These are phyloP conservation scores for Chrysolina americana DNA, from an alignment of 2,888 invertebrate genomes.

Conservation along the genomic window DNA sequence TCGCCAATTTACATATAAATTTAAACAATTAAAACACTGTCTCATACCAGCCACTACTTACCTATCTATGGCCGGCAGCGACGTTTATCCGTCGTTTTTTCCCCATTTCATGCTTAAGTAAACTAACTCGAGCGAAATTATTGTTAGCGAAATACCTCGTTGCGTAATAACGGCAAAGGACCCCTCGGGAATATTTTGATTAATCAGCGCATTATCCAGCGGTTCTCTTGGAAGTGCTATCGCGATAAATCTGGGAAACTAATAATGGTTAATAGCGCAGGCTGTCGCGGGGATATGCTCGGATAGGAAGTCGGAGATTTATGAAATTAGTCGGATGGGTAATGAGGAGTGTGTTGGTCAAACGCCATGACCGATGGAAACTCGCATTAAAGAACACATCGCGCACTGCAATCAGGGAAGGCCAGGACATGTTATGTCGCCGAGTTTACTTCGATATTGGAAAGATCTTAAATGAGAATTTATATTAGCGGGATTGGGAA, in stretches of 20 bases:
- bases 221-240: slow-evolving; percentile 35
- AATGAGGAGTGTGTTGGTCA: neutral
- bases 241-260: slow-evolving; percentile 34
- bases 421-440: too few species aligned
- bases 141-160: slow-evolving; percentile 26
- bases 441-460: too few species aligned
- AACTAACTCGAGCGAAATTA: slow-evolving; percentile 24
- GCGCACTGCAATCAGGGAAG: too few species aligned
- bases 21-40: slow-evolving; percentile 46
- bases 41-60: slow-evolving; percentile 18
- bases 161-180: slow-evolving; percentile 17
- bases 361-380: neutral
- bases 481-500: too few species aligned
- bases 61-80: slow-evolving; percentile 7
- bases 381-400: neutral
- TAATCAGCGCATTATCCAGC: slow-evolving; percentile 33
- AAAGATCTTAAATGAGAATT: too few species aligned
- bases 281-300: neutral
- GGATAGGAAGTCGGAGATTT: neutral
- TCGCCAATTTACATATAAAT: slow-evolving; percentile 48
- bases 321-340: neutral
- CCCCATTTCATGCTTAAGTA: slow-evolving; percentile 18
- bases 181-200: slow-evolving; percentile 36
- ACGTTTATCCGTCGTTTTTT: slow-evolving; percentile 22
- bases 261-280: slow-evolving; percentile 2